A percentile compares a stretch with the other conserved stretches of the same genome.
Evolutionary conservation across 1,140 invertebrate genomes (phyloP).

Genomic region (Drosophila nikananu): DNA sequence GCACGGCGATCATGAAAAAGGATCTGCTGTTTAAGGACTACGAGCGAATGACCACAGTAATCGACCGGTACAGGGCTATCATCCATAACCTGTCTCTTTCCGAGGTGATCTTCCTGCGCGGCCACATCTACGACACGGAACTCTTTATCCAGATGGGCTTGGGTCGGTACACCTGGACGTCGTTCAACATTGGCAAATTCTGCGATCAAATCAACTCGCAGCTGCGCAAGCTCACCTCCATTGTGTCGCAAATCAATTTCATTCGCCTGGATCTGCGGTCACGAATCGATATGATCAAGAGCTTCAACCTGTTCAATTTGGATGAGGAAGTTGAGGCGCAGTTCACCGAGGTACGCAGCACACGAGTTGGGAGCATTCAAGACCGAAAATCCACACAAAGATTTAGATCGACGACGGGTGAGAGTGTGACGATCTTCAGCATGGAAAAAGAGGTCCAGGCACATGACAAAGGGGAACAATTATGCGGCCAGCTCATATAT

Average conservation of each 20-base stretch:
- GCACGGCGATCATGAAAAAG: constrained; percentile 83
- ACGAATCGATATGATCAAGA: constrained; percentile 87
- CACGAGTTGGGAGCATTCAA: background rate
- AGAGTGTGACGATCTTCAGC: constrained; percentile 40
- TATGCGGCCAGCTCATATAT: constrained; percentile 67
- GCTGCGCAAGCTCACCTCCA: constrained; percentile 88
- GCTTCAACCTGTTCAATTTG: constrained; percentile 87
- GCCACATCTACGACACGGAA: constrained; percentile 90
- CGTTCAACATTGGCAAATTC: constrained; percentile 92
- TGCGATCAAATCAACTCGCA: constrained; percentile 86
- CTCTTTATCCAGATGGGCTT: constrained; percentile 92
- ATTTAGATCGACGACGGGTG: constrained; percentile 43
- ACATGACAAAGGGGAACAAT: constrained; percentile 32
- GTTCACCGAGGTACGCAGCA: fast-evolving
- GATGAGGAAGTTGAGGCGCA: constrained; percentile 50
- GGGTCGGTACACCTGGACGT: constrained; percentile 93
- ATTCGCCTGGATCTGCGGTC: constrained; percentile 90
- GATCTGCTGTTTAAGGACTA: constrained; percentile 88
- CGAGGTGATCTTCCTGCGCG: constrained; percentile 89
- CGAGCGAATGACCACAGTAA: constrained; percentile 87
- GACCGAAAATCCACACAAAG: background rate
- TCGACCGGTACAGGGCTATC: constrained; percentile 88
- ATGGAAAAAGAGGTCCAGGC: constrained; percentile 25
- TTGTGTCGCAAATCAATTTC: constrained; percentile 91
- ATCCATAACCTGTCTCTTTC: constrained; percentile 87